phyloP scores from a whole-genome alignment of 2,888 invertebrate genomes.

The Hyppa rectilinea region DNA sequence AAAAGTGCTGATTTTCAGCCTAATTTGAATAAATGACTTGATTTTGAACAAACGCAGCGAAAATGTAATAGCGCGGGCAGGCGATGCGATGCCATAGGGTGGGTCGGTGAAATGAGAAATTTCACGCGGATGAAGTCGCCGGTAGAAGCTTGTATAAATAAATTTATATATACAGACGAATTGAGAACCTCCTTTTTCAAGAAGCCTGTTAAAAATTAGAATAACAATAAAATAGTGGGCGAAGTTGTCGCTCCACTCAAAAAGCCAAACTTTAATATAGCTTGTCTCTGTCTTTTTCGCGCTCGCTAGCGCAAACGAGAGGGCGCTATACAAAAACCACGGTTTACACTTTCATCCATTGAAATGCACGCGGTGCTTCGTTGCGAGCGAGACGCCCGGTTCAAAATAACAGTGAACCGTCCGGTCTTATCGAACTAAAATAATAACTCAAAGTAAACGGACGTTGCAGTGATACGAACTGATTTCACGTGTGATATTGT shows the following conservation, averaged over 20 bases:
- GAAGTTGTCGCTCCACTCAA: slow-evolving; percentile 83
- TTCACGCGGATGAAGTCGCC: too few relatives aligned
- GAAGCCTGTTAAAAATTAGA: slow-evolving; percentile 72
- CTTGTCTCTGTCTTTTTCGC: slow-evolving; percentile 78
- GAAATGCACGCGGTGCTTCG: slow-evolving; percentile 89
- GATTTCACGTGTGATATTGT: slow-evolving; percentile 75
- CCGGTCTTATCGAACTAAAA: slow-evolving; percentile 82
- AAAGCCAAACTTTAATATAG: slow-evolving; percentile 80
- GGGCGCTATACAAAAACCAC: slow-evolving; percentile 89
- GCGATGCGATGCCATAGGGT: too few relatives aligned
- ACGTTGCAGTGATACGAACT: slow-evolving; percentile 76
- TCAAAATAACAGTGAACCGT: slow-evolving; percentile 82
- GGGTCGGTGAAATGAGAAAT: too few relatives aligned
- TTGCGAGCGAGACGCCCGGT: slow-evolving; percentile 85
- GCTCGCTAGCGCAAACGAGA: slow-evolving; percentile 79
- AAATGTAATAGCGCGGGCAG: too few relatives aligned
- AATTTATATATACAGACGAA: too few relatives aligned
- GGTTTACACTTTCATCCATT: slow-evolving; percentile 90
- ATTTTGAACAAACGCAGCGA: too few relatives aligned
- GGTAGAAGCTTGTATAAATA: too few relatives aligned
- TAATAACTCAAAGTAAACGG: slow-evolving; percentile 76
- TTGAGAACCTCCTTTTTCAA: too few relatives aligned
- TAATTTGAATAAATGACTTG: too few relatives aligned
- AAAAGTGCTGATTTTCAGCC: too few relatives aligned
- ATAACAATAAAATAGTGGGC: slow-evolving; percentile 86